A percentile compares a stretch with the other conserved stretches of the same genome.
Evolutionary conservation across 2,888 invertebrate genomes (phyloP).

Genomic region (Eumacrocentrus americanus): DNA sequence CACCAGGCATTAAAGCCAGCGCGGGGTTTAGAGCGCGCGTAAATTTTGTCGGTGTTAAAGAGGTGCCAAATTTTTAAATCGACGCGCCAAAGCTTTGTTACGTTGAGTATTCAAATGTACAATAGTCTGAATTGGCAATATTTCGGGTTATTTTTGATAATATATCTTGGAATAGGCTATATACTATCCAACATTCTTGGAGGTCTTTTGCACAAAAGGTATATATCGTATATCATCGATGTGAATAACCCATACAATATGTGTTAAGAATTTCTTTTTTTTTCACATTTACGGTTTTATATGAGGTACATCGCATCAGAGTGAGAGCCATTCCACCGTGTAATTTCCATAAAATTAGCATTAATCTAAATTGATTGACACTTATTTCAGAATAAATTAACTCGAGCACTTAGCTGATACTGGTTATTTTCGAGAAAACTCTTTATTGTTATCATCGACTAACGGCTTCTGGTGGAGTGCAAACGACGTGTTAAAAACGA

Average conservation of each 20-base stretch:
- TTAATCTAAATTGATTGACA: neutral
- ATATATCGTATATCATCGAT: too few relatives aligned
- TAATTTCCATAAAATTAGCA: constrained; percentile 1
- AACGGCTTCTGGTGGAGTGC: neutral
- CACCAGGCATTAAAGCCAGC: constrained; percentile 33
- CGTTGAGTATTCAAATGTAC: neutral
- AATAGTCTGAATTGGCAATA: too few relatives aligned
- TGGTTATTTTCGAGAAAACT: neutral
- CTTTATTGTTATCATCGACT: constrained; percentile 1
- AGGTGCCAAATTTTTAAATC: constrained; percentile 52
- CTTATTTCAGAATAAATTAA: neutral
- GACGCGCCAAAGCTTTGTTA: constrained; percentile 31
- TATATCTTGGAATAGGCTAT: too few relatives aligned
- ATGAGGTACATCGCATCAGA: too few relatives aligned
- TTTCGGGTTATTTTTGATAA: too few relatives aligned
- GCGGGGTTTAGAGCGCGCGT: constrained; percentile 41
- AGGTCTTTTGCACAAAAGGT: too few relatives aligned
- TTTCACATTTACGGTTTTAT: too few relatives aligned
- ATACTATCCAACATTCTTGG: too few relatives aligned
- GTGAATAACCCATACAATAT: too few relatives aligned
- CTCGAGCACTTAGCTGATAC: neutral
- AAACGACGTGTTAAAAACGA: constrained; percentile 5
- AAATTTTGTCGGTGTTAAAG: constrained; percentile 48
- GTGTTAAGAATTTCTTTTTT: too few relatives aligned
- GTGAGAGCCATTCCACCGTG: neutral